A percentile compares a stretch with the other conserved stretches of the same genome.
Evolutionary conservation across 1,140 invertebrate species (phyloP).

Genomic region (Scaptomyza montana): DNA sequence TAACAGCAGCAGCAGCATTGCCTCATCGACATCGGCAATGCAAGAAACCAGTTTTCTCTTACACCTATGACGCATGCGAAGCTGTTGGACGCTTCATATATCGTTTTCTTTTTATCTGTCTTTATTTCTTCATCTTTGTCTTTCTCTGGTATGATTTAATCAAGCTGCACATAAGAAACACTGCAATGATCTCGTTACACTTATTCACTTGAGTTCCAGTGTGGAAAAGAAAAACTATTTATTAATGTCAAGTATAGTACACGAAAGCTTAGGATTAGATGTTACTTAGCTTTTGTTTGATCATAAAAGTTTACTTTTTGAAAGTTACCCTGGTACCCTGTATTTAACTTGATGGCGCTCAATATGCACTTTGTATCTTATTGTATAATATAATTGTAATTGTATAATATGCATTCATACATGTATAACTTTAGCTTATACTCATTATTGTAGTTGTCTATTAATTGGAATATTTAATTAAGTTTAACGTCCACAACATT

Average conservation of each 20-base stretch:
- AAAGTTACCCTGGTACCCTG: background rate
- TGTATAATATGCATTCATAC: no score
- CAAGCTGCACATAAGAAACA: slow-evolving; percentile 9
- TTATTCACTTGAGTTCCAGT: background rate
- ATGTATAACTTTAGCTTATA: slow-evolving; percentile 21
- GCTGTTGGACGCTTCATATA: slow-evolving; percentile 17
- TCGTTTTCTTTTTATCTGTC: slow-evolving; percentile 8
- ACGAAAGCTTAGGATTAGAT: no score
- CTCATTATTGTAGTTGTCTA: slow-evolving; percentile 25
- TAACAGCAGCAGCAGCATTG: slow-evolving; percentile 61
- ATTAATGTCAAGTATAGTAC: no score
- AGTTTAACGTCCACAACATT: slow-evolving; percentile 8
- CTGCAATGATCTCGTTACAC: background rate
- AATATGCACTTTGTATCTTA: background rate
- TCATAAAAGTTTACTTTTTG: no score
- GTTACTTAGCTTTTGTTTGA: background rate
- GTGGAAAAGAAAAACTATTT: background rate
- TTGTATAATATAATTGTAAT: no score
- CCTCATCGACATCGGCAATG: slow-evolving; percentile 56
- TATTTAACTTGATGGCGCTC: slow-evolving; percentile 24
- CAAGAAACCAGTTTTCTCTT: slow-evolving; percentile 65
- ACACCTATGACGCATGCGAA: slow-evolving; percentile 64
- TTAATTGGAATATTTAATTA: slow-evolving; percentile 48
- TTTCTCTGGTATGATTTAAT: slow-evolving; percentile 36
- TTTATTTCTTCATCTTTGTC: slow-evolving; percentile 13